Evolutionary conservation across 2,888 invertebrate genomes (phyloP), one percentile per base, ranked within the genome.

Genomic region (Cerastis leucographa): DNA sequence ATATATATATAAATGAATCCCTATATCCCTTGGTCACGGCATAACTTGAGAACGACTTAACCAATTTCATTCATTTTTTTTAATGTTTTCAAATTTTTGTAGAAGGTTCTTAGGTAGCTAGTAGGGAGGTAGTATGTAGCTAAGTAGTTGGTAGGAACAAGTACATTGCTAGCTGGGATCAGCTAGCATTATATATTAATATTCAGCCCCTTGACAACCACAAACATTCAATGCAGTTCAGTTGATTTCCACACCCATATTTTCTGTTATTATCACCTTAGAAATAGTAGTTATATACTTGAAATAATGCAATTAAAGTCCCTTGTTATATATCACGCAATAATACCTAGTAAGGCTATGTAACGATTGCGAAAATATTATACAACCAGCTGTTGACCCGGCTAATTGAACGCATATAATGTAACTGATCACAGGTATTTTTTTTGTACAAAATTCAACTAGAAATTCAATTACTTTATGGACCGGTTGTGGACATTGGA

Each of bases 301-400:
- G 75, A 78, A 61, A 81, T 56, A 76, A 82, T 62, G 65, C 71
- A 74, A 80, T 78, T 70, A 71, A 35, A 40, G 65, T 56, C 65
- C 68, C 71, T 64, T 79, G 80, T 71, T 69, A 77, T 65, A 64
- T 67, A 68, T 66, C 61, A 85, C 80, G 85, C 82, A 87, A 88
- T 76, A 76, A 74, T 81, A 82, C 49, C 19, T 75, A 84, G 71
- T 81, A 76, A 79, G 66, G 78, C 85, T 80, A 75, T 85, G 85
- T 84, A 85, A 88, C 83, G 77, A 84, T 91, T 91, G 84, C 87
- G 87, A 89, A 84, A 89, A 75, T 70, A 81, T 91, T 90, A 88
- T 87, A 87, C 80, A 91, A 86, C 71, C 44, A 81, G 69, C 81
- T 68, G 81, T 75, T 80, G 87, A 86, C 83, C 83, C 76, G 76